phyloP scores from a whole-genome alignment of 2,113 vertebrate species.

The Hepsetus odoe region DNA sequence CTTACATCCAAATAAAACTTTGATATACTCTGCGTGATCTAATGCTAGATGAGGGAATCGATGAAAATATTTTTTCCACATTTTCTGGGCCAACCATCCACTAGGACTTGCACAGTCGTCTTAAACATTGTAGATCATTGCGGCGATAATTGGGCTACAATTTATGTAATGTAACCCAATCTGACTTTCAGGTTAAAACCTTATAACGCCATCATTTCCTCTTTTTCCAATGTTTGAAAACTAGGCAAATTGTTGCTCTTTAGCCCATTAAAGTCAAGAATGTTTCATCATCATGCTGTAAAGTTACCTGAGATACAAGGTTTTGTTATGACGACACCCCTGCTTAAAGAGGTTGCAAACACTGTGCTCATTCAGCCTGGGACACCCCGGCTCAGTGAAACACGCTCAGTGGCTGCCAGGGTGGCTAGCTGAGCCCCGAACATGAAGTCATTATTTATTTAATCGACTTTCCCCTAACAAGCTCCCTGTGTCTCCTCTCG shows the following conservation, averaged over 20 bases:
- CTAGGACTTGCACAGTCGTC: not conserved
- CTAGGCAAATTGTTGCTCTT: conserved; percentile 67
- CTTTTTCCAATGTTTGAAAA: conserved; percentile 23
- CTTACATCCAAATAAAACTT: too few species aligned
- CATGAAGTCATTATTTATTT: conserved; percentile 83
- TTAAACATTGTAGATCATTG: too few species aligned
- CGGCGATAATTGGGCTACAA: too few species aligned
- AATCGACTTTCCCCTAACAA: conserved; percentile 80
- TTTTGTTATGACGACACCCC: not conserved
- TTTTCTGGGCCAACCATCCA: not conserved
- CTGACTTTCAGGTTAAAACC: not conserved
- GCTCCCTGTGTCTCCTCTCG: conserved; percentile 71
- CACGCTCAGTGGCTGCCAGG: conserved; percentile 71
- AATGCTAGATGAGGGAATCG: not conserved
- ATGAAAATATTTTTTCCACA: not conserved
- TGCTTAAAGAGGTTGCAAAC: conserved; percentile 59
- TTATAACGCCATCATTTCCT: not conserved
- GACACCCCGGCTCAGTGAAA: conserved; percentile 65
- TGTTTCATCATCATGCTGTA: not conserved
- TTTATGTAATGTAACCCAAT: too few species aligned
- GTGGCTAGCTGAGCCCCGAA: conserved; percentile 69
- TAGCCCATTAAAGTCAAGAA: conserved; percentile 54
- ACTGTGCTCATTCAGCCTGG: conserved; percentile 54
- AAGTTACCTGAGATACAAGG: not conserved
- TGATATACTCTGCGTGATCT: not conserved